phyloP scores from a whole-genome alignment of 2,113 vertebrate genomes.

The Oryctolagus cuniculus region mOryCun1.1 NC_091441.1:106925001-106925500 shows the following conservation, averaged over 20 bases:
- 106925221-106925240: neutral
- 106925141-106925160: neutral
- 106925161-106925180: neutral
- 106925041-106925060: neutral
- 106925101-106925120: neutral
- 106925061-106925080: neutral
- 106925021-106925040: neutral
- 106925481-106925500: neutral
- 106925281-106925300: neutral
- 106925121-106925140: neutral
- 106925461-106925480: neutral
- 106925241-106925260: neutral
- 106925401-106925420: neutral
- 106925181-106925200: neutral
- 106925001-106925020: neutral
- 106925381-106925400: neutral
- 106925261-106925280: neutral
- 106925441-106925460: neutral
- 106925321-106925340: neutral
- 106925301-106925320: neutral
- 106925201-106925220: neutral
- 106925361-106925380: neutral
- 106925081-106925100: neutral
- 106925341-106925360: neutral
- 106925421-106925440: neutral